Conservation (phyloP, 2,113 vertebrate genomes). For the Megalops atlanticus region DNA sequence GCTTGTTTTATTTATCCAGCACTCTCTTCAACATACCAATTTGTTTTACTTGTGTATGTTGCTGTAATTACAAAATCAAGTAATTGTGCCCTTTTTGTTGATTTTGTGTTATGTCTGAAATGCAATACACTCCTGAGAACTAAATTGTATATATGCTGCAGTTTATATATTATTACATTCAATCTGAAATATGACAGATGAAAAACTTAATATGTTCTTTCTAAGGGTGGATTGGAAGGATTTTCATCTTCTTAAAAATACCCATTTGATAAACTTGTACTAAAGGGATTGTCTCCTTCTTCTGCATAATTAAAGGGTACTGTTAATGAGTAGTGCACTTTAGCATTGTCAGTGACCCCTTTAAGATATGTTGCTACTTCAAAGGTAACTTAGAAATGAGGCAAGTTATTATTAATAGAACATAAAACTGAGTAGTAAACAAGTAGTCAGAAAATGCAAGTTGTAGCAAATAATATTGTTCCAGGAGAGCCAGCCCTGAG, state of each 20-base stretch:
- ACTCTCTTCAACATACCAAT: constrained; percentile 24
- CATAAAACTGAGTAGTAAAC: constrained; percentile 10
- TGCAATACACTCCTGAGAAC: background rate
- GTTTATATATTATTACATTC: background rate
- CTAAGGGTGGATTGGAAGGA: background rate
- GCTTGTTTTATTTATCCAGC: constrained; percentile 42
- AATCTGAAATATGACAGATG: background rate
- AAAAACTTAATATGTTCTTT: background rate
- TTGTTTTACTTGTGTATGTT: constrained; percentile 33
- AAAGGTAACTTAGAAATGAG: no score
- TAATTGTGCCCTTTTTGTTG: constrained; percentile 8
- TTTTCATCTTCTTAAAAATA: constrained; percentile 1
- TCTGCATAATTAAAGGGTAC: constrained; percentile 2
- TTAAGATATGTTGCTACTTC: no score
- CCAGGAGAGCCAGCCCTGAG: constrained; percentile 10
- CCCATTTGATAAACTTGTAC: constrained; percentile 12
- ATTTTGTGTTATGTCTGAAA: background rate
- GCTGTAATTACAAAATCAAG: background rate
- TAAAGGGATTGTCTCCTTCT: background rate
- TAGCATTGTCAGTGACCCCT: background rate
- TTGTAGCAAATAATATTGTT: constrained; percentile 1
- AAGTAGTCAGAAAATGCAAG: background rate
- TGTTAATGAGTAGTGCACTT: background rate
- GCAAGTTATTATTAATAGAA: constrained; percentile 25
- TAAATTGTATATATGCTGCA: background rate